Evolutionary conservation across 2,797 vertebrate genomes (phyloP).

Genomic region (Sphaeramia orbicularis): DNA sequence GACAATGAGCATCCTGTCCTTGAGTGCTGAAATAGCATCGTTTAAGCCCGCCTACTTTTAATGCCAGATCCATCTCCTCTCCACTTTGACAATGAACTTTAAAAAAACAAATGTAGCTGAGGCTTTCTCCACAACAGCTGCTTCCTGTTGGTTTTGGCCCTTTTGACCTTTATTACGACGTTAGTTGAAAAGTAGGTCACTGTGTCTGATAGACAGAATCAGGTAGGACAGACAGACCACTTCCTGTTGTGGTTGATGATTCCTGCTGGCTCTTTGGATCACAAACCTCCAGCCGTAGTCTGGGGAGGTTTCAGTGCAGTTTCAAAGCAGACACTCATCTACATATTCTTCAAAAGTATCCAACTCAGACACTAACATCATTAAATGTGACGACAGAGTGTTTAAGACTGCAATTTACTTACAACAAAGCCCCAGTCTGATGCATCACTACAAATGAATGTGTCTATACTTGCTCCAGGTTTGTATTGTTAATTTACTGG

Average conservation of each 20-base stretch:
- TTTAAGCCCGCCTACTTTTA: background rate
- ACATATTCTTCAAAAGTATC: background rate
- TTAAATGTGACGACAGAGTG: slow-evolving; percentile 9
- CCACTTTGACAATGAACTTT: slow-evolving; percentile 60
- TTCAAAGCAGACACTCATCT: slow-evolving; percentile 12
- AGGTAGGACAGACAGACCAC: slow-evolving; percentile 46
- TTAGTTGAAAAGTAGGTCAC: slow-evolving; percentile 59
- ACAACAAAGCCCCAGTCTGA: background rate
- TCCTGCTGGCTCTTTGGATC: slow-evolving; percentile 9
- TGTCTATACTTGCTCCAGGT: slow-evolving; percentile 24
- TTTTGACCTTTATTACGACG: slow-evolving; percentile 46
- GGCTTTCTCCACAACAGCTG: slow-evolving; percentile 64
- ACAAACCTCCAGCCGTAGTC: background rate
- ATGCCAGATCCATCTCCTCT: slow-evolving; percentile 26
- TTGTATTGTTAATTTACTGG: slow-evolving; percentile 45
- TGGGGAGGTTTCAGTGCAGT: slow-evolving; percentile 4
- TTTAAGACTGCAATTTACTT: slow-evolving; percentile 16
- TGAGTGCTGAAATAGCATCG: slow-evolving; percentile 15
- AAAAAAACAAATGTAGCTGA: slow-evolving; percentile 44
- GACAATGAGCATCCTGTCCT: slow-evolving; percentile 1
- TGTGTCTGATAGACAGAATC: slow-evolving; percentile 55
- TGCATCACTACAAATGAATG: slow-evolving; percentile 19
- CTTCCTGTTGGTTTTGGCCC: slow-evolving; percentile 57
- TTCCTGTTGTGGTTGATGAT: slow-evolving; percentile 50
- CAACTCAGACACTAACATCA: background rate